phyloP scores from a whole-genome alignment of 2,113 vertebrate genomes.

The Apodemus speciosus region DNA sequence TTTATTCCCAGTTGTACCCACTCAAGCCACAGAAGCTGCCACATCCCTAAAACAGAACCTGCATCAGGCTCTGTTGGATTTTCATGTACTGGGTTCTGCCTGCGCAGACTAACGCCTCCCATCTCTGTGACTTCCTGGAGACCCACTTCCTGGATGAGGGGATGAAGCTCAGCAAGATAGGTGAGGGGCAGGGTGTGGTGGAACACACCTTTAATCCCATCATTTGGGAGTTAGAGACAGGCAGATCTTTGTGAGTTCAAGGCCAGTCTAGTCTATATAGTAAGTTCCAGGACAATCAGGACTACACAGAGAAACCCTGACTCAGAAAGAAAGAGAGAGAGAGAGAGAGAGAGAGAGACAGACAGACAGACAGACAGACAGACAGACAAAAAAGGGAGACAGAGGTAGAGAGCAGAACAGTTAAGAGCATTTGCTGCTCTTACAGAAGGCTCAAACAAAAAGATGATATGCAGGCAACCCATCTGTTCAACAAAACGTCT shows the following conservation, averaged over 20 bases:
- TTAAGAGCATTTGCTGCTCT: neutral
- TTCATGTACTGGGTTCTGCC: neutral
- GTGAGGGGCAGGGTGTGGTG: neutral
- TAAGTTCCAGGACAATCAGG: neutral
- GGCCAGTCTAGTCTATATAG: neutral
- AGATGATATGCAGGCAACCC: neutral
- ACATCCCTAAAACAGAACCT: neutral
- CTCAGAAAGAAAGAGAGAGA: neutral
- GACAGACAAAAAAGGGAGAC: neutral
- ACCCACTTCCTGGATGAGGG: neutral
- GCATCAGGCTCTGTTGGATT: neutral
- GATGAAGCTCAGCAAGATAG: neutral
- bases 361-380: too few species aligned
- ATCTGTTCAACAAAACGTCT: neutral
- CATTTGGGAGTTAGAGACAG: neutral
- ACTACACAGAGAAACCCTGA: neutral
- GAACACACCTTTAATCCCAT: neutral
- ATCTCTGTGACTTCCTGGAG: neutral
- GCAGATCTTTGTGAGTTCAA: neutral
- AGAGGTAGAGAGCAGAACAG: neutral
- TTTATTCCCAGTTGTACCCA: too few species aligned
- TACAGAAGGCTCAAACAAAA: neutral
- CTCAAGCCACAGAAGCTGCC: neutral
- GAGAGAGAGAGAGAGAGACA: too few species aligned
- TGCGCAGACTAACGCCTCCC: neutral